Evolutionary conservation across 2,113 vertebrate species (phyloP).

Genomic region (Lepus europaeus): DNA sequence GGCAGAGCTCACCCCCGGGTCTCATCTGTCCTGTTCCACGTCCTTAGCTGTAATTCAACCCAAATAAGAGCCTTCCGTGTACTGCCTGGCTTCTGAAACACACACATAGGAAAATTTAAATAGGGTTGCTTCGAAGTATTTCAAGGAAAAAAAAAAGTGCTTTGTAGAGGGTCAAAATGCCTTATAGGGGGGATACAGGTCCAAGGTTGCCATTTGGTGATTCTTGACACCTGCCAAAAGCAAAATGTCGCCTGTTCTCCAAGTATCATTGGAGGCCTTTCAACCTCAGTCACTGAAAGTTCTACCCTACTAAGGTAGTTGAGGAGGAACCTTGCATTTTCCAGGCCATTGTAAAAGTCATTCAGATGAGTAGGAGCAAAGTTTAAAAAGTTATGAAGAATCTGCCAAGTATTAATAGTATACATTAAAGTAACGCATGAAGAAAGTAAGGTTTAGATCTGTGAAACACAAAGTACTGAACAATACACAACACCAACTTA

Average conservation of each 20-base stretch:
- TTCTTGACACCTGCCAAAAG: not conserved
- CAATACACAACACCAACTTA: not conserved
- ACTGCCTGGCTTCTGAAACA: not conserved
- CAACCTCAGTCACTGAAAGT: not conserved
- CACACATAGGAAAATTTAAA: slow-evolving; percentile 12
- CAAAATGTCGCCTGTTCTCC: not conserved
- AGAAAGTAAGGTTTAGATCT: not conserved
- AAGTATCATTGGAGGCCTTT: not conserved
- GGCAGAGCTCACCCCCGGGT: not conserved
- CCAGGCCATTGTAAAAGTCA: not conserved
- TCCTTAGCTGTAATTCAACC: slow-evolving; percentile 17
- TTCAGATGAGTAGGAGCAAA: not conserved
- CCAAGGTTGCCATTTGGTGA: not conserved
- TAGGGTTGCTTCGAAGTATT: not conserved
- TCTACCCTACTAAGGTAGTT: not conserved
- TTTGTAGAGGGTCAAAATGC: slow-evolving; percentile 22
- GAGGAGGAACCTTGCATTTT: slow-evolving; percentile 24
- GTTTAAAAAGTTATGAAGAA: not conserved
- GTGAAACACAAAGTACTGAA: not conserved
- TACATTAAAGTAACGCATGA: not conserved
- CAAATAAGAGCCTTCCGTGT: slow-evolving; percentile 13
- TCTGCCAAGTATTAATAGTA: not conserved
- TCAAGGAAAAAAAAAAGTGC: not conserved
- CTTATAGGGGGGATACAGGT: not conserved
- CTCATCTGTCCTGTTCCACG: not conserved